Evolutionary conservation across 2,113 vertebrate genomes (phyloP), one percentile per base, ranked within the genome.

Genomic region (Dasyurus viverrinus): DNA sequence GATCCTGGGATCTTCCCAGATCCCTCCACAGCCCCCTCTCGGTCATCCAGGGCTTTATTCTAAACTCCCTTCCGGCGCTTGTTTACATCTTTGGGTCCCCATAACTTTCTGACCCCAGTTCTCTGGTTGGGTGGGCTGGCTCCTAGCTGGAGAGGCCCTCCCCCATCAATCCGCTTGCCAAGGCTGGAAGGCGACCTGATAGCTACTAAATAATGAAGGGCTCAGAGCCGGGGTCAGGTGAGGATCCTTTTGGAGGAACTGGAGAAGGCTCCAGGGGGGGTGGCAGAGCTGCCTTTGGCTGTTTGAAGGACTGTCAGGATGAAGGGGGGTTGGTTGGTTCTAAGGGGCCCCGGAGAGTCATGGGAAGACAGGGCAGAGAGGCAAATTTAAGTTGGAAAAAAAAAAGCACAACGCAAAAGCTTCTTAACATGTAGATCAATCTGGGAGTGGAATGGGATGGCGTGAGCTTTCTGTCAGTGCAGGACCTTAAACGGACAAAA

Each of bases 191-290:
- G 19, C 8, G 68, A 84, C n/a, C 68, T 84, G 68, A 42, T 42
- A 84, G 68, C 68, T 42, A 42, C n/a, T 84, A 42, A 84, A 84
- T 84, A 84, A 84, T 84, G 36, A 42, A 84, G 19, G 68, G 16
- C 60, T 36, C 8, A 84, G n/a, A 84, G 68, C 42, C n/a, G 0
- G 1, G 2, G n/a, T 42, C n/a, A 22, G n/a, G 22, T 1, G 0
- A 84, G n/a, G 68, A 84, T 84, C 68, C 42, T n/a, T n/a, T 2
- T 8, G n/a, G n/a, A 84, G 68, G 36, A 42, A 42, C 2, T 84
- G 68, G 68, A 84, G 68, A 42, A 22, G 68, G 68, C 68, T 84
- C 19, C 19, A 2, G 36, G 68, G 16, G 16, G n/a, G 68, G 22
- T 8, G 7, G 12, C 68, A 84, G 68, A 42, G n/a, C 68, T 84